phyloP scores from a whole-genome alignment of 2,888 invertebrate species.

The Clanis bilineata region DNA sequence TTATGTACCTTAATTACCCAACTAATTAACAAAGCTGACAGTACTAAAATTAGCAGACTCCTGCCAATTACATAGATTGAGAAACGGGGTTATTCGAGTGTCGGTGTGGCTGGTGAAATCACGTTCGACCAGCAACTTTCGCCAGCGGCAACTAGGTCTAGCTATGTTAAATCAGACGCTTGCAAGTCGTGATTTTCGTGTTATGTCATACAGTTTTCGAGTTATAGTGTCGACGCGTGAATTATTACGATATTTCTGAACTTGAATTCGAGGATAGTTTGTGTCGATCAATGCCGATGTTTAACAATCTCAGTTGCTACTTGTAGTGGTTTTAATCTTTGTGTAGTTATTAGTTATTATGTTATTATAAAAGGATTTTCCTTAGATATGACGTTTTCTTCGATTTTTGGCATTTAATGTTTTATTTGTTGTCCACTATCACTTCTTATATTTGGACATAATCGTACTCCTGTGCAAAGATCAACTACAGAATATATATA shows the following conservation, averaged over 20 bases:
- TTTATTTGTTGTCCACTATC: too few relatives aligned
- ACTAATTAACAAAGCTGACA: background rate
- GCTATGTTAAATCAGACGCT: conserved; percentile 12
- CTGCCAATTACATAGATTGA: background rate
- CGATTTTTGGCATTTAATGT: too few relatives aligned
- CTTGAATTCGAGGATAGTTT: background rate
- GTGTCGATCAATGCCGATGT: background rate
- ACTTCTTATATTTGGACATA: too few relatives aligned
- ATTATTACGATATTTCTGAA: background rate
- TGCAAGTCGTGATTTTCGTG: background rate
- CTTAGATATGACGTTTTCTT: too few relatives aligned
- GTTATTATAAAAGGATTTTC: too few relatives aligned
- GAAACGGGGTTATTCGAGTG: conserved; percentile 18
- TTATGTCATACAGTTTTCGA: conserved; percentile 6
- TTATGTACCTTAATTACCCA: background rate
- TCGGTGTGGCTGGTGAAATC: conserved; percentile 23
- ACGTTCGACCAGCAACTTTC: conserved; percentile 21
- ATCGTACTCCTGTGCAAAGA: too few relatives aligned
- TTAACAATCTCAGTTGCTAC: too few relatives aligned
- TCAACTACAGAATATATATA: too few relatives aligned
- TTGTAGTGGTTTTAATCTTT: too few relatives aligned
- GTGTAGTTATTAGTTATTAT: too few relatives aligned
- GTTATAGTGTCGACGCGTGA: background rate
- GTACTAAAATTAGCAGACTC: background rate
- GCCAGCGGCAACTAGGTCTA: conserved; percentile 18